A percentile compares a stretch with the other conserved stretches of the same genome.
Conservation (phyloP, 2,888 invertebrate genomes). For the Leucoptera coffeella region DNA sequence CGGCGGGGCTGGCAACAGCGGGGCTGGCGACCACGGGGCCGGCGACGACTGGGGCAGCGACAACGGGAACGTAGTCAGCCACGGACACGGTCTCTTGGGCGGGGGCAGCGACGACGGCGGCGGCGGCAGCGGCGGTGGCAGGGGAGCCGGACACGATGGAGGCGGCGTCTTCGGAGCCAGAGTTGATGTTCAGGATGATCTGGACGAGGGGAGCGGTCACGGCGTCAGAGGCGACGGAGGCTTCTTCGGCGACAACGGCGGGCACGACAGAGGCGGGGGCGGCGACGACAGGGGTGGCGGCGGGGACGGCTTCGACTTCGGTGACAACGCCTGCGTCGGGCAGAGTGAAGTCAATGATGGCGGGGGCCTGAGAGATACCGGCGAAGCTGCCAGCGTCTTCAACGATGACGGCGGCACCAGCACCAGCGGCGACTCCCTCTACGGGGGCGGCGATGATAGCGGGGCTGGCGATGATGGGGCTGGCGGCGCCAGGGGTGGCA, state of each 20-base stretch:
- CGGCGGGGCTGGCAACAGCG: not conserved
- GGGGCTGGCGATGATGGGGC: constrained; percentile 9
- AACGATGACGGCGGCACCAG: not conserved
- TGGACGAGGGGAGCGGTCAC: constrained; percentile 9
- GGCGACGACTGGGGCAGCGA: constrained; percentile 5
- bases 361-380: not conserved
- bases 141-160: constrained; percentile 5
- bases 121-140: constrained; percentile 6
- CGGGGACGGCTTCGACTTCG: not conserved
- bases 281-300: constrained; percentile 7
- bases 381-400: not conserved
- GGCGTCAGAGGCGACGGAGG: constrained; percentile 9
- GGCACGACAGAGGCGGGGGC: constrained; percentile 11
- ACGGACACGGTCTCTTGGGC: constrained; percentile 7
- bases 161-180: constrained; percentile 4
- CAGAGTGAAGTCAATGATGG: constrained; percentile 1
- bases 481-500: constrained; percentile 1
- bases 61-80: constrained; percentile 7
- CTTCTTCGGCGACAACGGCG: constrained; percentile 9
- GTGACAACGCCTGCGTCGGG: not conserved
- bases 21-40: constrained; percentile 6
- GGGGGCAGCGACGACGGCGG: constrained; percentile 3
- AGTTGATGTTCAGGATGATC: constrained; percentile 16
- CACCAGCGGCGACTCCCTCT: not conserved
- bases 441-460: constrained; percentile 7